Evolutionary conservation across 2,888 invertebrate species (phyloP), one percentile per base, ranked within the genome.

Genomic region (Eubasilissa splendida): DNA sequence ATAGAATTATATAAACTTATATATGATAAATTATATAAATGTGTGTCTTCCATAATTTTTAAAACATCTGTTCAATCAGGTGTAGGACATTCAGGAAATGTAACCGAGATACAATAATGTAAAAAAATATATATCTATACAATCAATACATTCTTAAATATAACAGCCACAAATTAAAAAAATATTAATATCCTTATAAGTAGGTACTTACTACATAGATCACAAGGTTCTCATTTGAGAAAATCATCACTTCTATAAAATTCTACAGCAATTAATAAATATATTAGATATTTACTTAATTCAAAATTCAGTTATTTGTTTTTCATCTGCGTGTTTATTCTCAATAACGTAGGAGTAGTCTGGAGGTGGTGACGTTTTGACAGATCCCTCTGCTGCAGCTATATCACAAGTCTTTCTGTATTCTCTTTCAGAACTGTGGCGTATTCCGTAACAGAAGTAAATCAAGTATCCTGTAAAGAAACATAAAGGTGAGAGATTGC

Each of bases 401-500:
- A n/a, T n/a, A 3, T 63, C 12, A n/a, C 56, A 56, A 31, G 31
- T 3, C 8, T 73, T 59, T 42, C 73, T 60, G 54, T 63, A 68
- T 56, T 86, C 85, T n/a, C 92, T 91, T 85, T 95, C 93, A 0
- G 91, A 89, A 79, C 97, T 97, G 86, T 97, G 91, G 60, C 91
- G 89, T 79, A 97, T 92, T 66, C 97, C 97, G 86, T 98, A 98
- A 83, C 90, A 87, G 87, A 97, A 96, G 88, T 98, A 98, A 85
- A 98, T 96, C 2, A 93, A 85, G 86, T 96, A 95, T 75, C 96
- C 96, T 96, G 88, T 5, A 88, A 88, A 76, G 68, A 83, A 84
- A 82, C 66, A 71, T 82, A 71, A 54, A 1, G 0, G 22, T 22
- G 22, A 22, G 22, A 22, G 22, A 22, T 22, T 1, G 22, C 22